These are phyloP conservation scores for Pseudomugil gertrudae DNA, from an alignment of 2,797 vertebrate species.

Conservation along the genomic window DNA sequence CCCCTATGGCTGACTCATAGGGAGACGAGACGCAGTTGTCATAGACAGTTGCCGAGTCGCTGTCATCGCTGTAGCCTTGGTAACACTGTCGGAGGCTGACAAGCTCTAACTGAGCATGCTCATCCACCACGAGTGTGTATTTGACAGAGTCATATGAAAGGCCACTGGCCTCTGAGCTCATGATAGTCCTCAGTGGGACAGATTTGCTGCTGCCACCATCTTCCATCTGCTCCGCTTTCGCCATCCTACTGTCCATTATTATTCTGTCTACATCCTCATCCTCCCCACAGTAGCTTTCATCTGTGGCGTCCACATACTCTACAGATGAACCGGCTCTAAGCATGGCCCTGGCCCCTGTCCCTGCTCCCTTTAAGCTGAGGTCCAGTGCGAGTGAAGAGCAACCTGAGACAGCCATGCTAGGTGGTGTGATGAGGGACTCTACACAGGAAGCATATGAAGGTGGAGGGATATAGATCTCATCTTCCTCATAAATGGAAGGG, in stretches of 20 bases:
- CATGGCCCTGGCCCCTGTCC: conserved; percentile 49
- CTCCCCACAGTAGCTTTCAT: conserved; percentile 73
- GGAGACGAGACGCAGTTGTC: conserved; percentile 96
- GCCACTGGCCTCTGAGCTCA: conserved; percentile 92
- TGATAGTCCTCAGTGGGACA: conserved; percentile 82
- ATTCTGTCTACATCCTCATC: conserved; percentile 76
- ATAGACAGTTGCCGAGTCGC: conserved; percentile 93
- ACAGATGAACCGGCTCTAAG: conserved; percentile 69
- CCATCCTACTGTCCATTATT: conserved; percentile 59
- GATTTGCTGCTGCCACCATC: conserved; percentile 23
- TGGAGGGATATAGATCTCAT: conserved; percentile 76
- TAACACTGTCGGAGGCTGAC: conserved; percentile 95
- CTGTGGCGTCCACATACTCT: conserved; percentile 72
- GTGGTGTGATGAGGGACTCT: conserved; percentile 75
- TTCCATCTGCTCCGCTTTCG: conserved; percentile 49
- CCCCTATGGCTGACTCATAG: conserved; percentile 92
- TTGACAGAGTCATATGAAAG: conserved; percentile 98
- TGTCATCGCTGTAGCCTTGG: conserved; percentile 95
- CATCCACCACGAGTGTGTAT: conserved; percentile 96
- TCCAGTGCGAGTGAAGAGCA: conserved; percentile 62
- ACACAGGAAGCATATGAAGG: conserved; percentile 82
- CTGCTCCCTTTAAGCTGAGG: conserved; percentile 65
- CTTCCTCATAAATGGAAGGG: conserved; percentile 91
- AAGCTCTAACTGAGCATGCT: conserved; percentile 93
- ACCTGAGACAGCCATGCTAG: conserved; percentile 43